phyloP scores from a whole-genome alignment of 1,140 invertebrate species.

The Chionoecetes opilio region DNA sequence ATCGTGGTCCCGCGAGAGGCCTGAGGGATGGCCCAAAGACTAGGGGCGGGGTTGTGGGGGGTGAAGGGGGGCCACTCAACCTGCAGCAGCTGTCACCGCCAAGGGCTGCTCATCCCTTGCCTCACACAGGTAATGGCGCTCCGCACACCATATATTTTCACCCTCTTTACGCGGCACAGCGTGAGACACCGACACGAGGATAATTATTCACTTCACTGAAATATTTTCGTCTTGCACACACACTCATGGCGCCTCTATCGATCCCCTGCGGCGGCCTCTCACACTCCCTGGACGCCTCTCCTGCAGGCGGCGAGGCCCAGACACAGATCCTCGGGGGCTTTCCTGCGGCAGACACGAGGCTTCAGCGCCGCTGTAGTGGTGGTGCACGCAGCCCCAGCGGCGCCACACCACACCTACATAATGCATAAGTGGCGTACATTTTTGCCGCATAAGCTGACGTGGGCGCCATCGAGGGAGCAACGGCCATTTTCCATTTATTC shows the following conservation, averaged over 20 bases:
- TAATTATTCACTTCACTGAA: constrained; percentile 10
- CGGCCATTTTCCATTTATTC: constrained; percentile 5
- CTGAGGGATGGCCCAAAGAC: background rate
- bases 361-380: background rate
- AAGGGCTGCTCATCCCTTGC: background rate
- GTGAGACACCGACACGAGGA: background rate
- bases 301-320: background rate
- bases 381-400: background rate
- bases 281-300: background rate
- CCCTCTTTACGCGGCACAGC: background rate
- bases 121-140: constrained; percentile 31
- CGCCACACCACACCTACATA: background rate
- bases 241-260: constrained; percentile 24
- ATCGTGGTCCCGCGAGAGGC: background rate
- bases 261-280: background rate
- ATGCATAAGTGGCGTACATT: background rate
- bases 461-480: background rate
- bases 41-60: background rate
- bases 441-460: background rate
- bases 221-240: constrained; percentile 10
- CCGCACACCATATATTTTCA: background rate
- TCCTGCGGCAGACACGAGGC: background rate
- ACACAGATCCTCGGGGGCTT: background rate
- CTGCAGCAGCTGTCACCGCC: constrained; percentile 17
- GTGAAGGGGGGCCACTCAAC: background rate